Evolutionary conservation across 2,113 vertebrate species (phyloP).

Genomic region (Microcebus tavaratra): DNA sequence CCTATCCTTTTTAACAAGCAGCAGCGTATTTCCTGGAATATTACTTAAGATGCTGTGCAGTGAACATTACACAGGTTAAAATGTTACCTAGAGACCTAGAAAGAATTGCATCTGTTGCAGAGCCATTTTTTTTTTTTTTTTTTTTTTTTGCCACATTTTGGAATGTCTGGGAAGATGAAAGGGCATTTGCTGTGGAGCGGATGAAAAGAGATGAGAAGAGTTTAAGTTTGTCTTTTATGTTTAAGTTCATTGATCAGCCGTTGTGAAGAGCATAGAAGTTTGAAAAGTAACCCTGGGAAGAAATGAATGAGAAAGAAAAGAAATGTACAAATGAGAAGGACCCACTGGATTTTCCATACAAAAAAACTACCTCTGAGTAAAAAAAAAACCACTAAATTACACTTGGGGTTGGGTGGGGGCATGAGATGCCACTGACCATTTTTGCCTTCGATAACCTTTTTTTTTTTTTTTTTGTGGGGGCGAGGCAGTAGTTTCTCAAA

Average conservation of each 20-base stretch:
- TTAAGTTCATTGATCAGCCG: slow-evolving; percentile 40
- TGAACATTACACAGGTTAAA: slow-evolving; percentile 88
- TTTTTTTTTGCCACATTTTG: slow-evolving; percentile 80
- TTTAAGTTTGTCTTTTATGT: slow-evolving; percentile 75
- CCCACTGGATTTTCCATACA: not conserved
- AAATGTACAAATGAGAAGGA: not conserved
- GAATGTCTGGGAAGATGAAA: slow-evolving; percentile 80
- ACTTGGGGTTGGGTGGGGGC: not conserved
- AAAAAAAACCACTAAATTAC: not conserved
- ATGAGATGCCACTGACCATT: not conserved
- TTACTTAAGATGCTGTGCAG: slow-evolving; percentile 86
- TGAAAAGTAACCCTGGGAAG: slow-evolving; percentile 58
- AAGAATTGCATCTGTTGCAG: slow-evolving; percentile 83
- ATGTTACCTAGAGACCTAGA: slow-evolving; percentile 88
- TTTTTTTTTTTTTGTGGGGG: no score
- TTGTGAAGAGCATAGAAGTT: not conserved
- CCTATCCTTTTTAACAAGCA: slow-evolving; percentile 90
- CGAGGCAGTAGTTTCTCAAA: not conserved
- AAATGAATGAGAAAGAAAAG: slow-evolving; percentile 27
- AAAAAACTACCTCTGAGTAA: not conserved
- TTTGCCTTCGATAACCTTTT: not conserved
- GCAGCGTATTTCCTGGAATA: slow-evolving; percentile 87
- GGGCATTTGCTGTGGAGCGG: slow-evolving; percentile 63
- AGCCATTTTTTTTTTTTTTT: slow-evolving; percentile 58
- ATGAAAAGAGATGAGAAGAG: slow-evolving; percentile 74